Base-by-base conservation (phyloP, 2,113 vertebrate genomes). In the Aegypius monachus region DNA sequence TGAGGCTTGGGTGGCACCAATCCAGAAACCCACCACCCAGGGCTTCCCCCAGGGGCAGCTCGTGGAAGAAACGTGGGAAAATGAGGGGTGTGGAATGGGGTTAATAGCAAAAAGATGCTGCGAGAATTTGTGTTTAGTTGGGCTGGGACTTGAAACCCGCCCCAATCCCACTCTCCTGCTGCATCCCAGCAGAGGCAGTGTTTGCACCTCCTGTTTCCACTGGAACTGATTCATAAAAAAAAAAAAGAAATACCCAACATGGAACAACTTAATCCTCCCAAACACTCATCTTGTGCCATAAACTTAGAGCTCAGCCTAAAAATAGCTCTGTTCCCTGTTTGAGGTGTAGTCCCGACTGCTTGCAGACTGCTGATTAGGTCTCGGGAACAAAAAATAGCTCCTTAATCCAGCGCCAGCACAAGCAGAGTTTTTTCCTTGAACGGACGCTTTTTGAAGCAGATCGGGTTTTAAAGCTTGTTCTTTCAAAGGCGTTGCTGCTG, bases 101-200 rank as follows among this genome's bases (percentile, higher is more conserved):
- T 47, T 86, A 19, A 21, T 8, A 48, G 43, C 1, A 3, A 19
- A 29, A 50, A 72, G 43, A 13, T 75, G 61, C 70, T 15, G 15
- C 7, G 14, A 70, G 52, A 29, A 38, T 21, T 73, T 27, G 72
- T 6, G 27, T 86, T 61, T 11, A 18, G 81, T 59, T 52, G 36
- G 58, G 13, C 16, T 73, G 73, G 58, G n/a, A 7, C 11, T 32
- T 7, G 17, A 58, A 81, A 17, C 55, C 38, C 1, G 4, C 26
- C 66, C 43, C 0, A 0, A 0, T 42, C 43, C 59, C 0, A 0
- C 16, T 58, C 11, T 78, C 32, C 73, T 71, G 40, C 62, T 20
- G 5, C 86, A 25, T 56, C n/a, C 67, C 20, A 5, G 36, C 31
- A 3, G 1, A n/a, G 25, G 50, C 53, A 25, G 20, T 8, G n/a